Base-by-base conservation (phyloP, 2,113 vertebrate genomes). In the Oophaga pumilio region DNA sequence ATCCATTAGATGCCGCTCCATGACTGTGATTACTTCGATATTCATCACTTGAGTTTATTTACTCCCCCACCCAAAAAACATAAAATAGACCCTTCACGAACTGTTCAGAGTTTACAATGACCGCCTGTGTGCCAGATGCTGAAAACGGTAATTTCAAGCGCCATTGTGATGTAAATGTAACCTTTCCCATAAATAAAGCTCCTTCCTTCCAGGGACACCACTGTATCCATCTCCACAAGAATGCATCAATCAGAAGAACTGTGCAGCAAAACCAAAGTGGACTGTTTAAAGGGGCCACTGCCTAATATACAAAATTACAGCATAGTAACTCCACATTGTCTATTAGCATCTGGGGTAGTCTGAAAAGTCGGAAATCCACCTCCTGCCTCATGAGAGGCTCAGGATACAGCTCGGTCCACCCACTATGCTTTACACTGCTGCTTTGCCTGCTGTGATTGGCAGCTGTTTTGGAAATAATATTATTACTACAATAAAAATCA, bases 81-180 rank as follows among this genome's bases (percentile, higher is more conserved):
- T 5, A 62, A 59, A 59, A 59, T 15, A 66, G 28, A 43, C 6
- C 28, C 71, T 74, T 74, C 71, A 22, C 4, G 2, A 50, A 50
- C 17, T 33, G 33, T 50, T 74, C 71, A 50, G 43, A 20, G 43
- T 74, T 49, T 74, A 74, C 71, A 74, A 74, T 74, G 43, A 33
- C 57, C 2, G 17, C 56, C 78, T 6, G 57, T 18, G 56, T 15
- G 28, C 78, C 78, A 60, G 26, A 78, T 73, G 69, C 22, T 57
- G 77, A 59, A 53, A 80, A 12, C 22, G 17, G 56, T 80, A 60
- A 80, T 80, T 60, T 80, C 24, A 80, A 14, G 57, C 56, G 12
- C 24, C 57, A 60, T 80, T 80, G 78, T 80, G 24, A 80, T 80
- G 78, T 60, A 60, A 80, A 80, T 80, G 78, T 80, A 60, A 80